phyloP scores from a whole-genome alignment of 2,113 vertebrate genomes.

The Regulus satrapa region DNA sequence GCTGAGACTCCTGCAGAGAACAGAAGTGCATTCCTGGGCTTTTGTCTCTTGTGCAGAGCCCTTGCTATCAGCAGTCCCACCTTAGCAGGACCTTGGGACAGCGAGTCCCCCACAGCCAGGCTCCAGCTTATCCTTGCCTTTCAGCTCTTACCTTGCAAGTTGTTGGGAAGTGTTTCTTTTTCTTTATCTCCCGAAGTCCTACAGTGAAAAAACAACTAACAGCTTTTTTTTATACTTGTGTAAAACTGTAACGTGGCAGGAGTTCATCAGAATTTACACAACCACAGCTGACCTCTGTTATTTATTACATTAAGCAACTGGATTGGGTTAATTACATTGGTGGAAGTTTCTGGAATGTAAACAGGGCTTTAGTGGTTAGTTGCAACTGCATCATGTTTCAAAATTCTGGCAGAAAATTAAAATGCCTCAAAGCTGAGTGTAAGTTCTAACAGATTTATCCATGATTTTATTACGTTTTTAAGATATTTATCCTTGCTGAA shows the following conservation, averaged over 20 bases:
- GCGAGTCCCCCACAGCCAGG: background rate
- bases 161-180: background rate
- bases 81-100: conserved; percentile 13
- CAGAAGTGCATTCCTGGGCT: background rate
- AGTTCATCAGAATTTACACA: background rate
- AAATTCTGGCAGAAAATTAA: background rate
- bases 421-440: background rate
- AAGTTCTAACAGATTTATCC: background rate
- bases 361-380: background rate
- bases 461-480: background rate
- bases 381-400: background rate
- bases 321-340: background rate
- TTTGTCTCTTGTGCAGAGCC: conserved; percentile 26
- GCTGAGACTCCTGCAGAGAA: background rate
- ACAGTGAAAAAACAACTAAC: background rate
- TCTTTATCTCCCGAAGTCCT: background rate
- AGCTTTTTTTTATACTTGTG: background rate
- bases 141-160: background rate
- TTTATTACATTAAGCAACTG: background rate
- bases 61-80: background rate
- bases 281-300: background rate
- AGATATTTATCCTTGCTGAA: background rate
- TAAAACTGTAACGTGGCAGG: background rate
- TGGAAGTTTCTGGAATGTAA: conserved; percentile 17
- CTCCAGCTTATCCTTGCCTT: background rate